Evolutionary conservation across 2,888 invertebrate species (phyloP).

Genomic region (Callyntrura guangdongensis): DNA sequence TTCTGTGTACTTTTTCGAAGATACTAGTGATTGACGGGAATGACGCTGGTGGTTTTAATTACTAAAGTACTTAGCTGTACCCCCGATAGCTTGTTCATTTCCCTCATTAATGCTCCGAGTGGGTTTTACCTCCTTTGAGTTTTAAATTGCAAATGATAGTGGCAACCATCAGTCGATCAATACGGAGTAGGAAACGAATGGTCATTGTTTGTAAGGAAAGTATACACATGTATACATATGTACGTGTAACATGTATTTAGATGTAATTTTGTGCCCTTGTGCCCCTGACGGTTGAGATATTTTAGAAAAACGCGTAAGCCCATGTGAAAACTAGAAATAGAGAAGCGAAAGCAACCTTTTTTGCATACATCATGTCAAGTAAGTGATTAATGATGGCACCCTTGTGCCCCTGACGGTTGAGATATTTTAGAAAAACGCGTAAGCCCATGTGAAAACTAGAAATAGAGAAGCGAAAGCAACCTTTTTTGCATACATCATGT

Average conservation of each 20-base stretch:
- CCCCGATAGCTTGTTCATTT: background rate
- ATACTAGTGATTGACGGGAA: no score
- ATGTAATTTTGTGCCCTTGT: slow-evolving; percentile 35
- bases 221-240: no score
- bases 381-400: slow-evolving; percentile 76
- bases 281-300: slow-evolving; percentile 9
- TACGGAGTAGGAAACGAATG: background rate
- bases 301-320: background rate
- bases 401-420: slow-evolving; percentile 19
- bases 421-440: background rate
- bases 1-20: no score
- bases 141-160: slow-evolving; percentile 2
- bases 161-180: background rate
- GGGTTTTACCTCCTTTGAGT: background rate
- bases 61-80: slow-evolving; percentile 32
- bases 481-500: slow-evolving; percentile 71
- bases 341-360: background rate
- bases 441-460: slow-evolving; percentile 16
- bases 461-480: slow-evolving; percentile 37
- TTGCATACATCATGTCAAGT: slow-evolving; percentile 72
- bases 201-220: no score
- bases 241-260: no score
- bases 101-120: slow-evolving; percentile 40
- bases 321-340: background rate
- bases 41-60: slow-evolving; percentile 31